phyloP scores from a whole-genome alignment of 2,797 vertebrate species.

The Squalus acanthias region DNA sequence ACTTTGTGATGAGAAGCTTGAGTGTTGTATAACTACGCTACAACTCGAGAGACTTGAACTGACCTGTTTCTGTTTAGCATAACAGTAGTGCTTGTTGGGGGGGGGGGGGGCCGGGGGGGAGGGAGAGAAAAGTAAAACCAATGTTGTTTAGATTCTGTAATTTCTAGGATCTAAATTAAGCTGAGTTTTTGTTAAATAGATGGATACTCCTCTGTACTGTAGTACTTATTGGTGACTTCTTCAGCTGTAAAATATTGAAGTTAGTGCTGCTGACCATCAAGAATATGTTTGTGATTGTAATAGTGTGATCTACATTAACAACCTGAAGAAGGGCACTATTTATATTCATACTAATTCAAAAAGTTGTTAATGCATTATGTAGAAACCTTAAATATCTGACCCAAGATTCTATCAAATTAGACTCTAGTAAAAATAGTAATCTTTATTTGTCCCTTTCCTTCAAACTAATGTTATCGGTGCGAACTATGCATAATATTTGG shows the following conservation, averaged over 20 bases:
- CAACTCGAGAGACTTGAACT: neutral
- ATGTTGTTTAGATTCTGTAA: neutral
- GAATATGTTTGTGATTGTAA: neutral
- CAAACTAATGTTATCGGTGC: neutral
- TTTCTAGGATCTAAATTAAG: neutral
- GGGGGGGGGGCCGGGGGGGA: too few relatives aligned
- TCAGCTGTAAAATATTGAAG: neutral
- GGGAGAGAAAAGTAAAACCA: neutral
- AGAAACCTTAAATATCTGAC: neutral
- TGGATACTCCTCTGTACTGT: neutral
- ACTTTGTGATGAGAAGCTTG: neutral
- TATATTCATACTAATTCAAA: neutral
- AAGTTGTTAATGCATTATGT: neutral
- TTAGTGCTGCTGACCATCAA: neutral
- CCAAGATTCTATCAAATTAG: too few relatives aligned
- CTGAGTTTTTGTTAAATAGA: neutral
- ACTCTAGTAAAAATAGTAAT: neutral
- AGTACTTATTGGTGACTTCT: neutral
- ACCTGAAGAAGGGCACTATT: neutral
- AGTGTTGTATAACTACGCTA: neutral
- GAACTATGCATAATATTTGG: neutral
- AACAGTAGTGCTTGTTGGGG: neutral
- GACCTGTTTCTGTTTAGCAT: neutral
- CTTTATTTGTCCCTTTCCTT: neutral
- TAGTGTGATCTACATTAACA: neutral